Evolutionary conservation across 2,888 invertebrate species (phyloP), one percentile per base, ranked within the genome.

Genomic region (Mythimna loreyi): DNA sequence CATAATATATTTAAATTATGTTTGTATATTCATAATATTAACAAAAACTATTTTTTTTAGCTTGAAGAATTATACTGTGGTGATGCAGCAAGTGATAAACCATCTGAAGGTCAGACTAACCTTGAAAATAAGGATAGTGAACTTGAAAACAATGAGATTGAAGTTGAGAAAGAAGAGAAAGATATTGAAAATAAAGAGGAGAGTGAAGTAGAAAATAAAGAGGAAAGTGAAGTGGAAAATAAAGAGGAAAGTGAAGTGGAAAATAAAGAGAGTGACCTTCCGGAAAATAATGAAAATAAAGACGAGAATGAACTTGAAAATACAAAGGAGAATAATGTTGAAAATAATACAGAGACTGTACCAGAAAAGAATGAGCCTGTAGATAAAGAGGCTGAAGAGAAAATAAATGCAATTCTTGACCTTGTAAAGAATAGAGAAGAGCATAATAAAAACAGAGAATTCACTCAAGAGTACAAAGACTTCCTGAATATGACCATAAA

Each of bases 21-120:
- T 16, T 40, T 49, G 21, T 49, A 58, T 4, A 16, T 50, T 21
- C n/a, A 52, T 30, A 2, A 53, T 50, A 36, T 0, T 25, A 57
- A 28, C 9, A 40, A 49, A 21, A 19, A 13, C 23, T 0, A 1
- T 0, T 13, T 30, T 58, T 71, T 62, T 23, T 63, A 85, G 85
- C 73, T 85, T 19, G 71, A 78, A 58, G 67, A 81, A 7, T 55
- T 81, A 30, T 82, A 85, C 61, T 36, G 16, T 6, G 49, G 60
- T 23, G 43, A 23, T 25, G 19, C 45, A 69, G 11, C 33, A 40
- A 19, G 4, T 33, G 30, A 40, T 43, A 19, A 6, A 45, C 36
- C 19, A 30, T 9, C 60, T 43, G 61, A 50, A 52, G 47, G 53
- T 45, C 33, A 36, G 13, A 50, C 8, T 11, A 50, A 56, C 6